A percentile compares a stretch with the other conserved stretches of the same genome.
Conservation (phyloP, 2,113 vertebrate species). For the Uria lomvia region DNA sequence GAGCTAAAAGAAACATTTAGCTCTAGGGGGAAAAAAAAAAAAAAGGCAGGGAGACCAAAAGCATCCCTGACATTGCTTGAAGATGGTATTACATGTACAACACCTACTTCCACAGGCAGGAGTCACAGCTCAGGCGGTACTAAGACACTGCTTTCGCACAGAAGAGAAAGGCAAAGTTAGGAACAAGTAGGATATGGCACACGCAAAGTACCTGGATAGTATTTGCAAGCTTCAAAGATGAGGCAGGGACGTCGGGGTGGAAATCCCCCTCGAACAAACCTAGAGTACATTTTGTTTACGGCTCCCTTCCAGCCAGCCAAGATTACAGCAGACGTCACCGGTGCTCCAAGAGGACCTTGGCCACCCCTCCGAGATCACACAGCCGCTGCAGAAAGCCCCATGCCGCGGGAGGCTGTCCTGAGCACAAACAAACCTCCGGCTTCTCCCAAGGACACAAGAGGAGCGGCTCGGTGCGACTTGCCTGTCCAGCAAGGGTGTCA, state of each 20-base stretch:
- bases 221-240: background rate
- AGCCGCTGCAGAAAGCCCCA: background rate
- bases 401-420: fast-evolving
- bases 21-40: background rate
- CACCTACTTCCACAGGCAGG: background rate
- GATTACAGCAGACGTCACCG: background rate
- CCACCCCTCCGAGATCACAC: background rate
- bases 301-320: background rate
- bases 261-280: background rate
- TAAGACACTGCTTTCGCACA: background rate
- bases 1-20: conserved; percentile 30
- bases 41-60: background rate
- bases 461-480: fast-evolving
- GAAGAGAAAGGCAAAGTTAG: background rate
- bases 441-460: background rate
- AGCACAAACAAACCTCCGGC: background rate
- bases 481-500: background rate
- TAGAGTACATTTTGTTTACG: background rate
- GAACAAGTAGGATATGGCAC: background rate
- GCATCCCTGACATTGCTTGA: background rate
- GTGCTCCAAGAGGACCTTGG: background rate
- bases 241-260: no score
- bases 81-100: background rate
- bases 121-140: background rate
- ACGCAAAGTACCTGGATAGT: background rate